phyloP scores from a whole-genome alignment of 2,888 invertebrate genomes.

The Ectemnius lituratus region DNA sequence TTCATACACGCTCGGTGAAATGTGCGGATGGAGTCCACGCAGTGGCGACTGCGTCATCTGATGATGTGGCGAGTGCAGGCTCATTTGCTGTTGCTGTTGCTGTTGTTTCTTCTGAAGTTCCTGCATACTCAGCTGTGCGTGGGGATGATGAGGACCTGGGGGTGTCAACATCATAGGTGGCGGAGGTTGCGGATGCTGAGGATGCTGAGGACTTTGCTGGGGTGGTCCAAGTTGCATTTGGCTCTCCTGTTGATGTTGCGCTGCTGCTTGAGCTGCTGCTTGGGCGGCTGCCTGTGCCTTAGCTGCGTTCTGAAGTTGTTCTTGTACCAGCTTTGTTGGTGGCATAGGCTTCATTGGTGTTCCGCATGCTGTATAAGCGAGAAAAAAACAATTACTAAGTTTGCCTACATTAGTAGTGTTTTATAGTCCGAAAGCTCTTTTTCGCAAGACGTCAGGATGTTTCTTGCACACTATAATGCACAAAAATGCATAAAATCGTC shows the following conservation, averaged over 20 bases:
- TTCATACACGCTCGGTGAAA: slow-evolving; percentile 97
- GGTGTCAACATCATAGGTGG: slow-evolving; percentile 86
- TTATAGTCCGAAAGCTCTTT: slow-evolving; percentile 63
- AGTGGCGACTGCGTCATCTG: slow-evolving; percentile 84
- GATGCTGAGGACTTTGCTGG: slow-evolving; percentile 72
- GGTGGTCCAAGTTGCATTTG: slow-evolving; percentile 75
- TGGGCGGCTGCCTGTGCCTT: slow-evolving; percentile 76
- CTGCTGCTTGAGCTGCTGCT: slow-evolving; percentile 71
- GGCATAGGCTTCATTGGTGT: slow-evolving; percentile 86
- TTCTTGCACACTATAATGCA: slow-evolving; percentile 19
- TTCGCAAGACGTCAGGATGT: slow-evolving; percentile 36
- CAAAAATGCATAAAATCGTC: not conserved
- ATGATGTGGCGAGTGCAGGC: slow-evolving; percentile 81
- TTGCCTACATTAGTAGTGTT: not conserved
- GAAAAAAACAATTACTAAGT: slow-evolving; percentile 7
- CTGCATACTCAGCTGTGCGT: slow-evolving; percentile 83
- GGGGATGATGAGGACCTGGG: slow-evolving; percentile 87
- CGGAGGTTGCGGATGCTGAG: slow-evolving; percentile 75
- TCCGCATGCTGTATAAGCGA: slow-evolving; percentile 80
- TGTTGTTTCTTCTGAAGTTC: slow-evolving; percentile 81
- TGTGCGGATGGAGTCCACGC: slow-evolving; percentile 88
- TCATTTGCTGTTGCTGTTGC: slow-evolving; percentile 80
- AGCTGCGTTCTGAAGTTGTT: slow-evolving; percentile 75
- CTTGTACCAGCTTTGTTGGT: slow-evolving; percentile 86
- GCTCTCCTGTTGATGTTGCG: slow-evolving; percentile 74